A percentile compares a stretch with the other conserved stretches of the same genome.
These are phyloP conservation scores for Xylota sylvarum DNA, from an alignment of 2,888 invertebrate species.

Conservation along the genomic window DNA sequence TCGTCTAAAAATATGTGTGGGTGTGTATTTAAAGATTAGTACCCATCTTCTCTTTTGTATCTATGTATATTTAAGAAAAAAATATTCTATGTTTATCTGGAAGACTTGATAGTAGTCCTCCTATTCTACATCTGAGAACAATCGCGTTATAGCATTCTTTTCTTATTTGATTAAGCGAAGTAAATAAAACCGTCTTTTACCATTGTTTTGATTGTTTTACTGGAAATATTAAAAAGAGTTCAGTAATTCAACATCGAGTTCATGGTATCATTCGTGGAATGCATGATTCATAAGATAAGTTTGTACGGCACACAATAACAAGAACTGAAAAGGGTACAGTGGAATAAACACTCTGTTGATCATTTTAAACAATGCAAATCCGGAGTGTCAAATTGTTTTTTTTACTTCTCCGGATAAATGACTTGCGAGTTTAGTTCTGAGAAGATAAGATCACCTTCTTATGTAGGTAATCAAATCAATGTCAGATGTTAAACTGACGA, in stretches of 20 bases:
- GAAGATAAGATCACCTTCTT: not conserved
- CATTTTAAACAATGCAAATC: not conserved
- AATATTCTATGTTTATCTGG: not conserved
- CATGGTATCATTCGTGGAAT: constrained; percentile 1
- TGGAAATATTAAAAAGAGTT: not conserved
- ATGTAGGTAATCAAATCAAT: not conserved
- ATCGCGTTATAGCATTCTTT: not conserved
- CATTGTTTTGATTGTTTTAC: constrained; percentile 4
- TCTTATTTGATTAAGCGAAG: constrained; percentile 1
- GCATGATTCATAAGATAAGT: constrained; percentile 1
- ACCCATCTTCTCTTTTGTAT: not conserved
- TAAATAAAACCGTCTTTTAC: not conserved
- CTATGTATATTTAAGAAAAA: not conserved
- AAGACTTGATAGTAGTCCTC: no score
- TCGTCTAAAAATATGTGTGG: not conserved
- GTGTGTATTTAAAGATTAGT: not conserved
- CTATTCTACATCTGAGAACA: not conserved
- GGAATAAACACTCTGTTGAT: not conserved
- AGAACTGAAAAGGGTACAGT: not conserved
- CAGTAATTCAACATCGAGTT: constrained; percentile 3
- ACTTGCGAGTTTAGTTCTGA: constrained; percentile 1
- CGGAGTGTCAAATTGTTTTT: not conserved
- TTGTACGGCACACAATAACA: not conserved
- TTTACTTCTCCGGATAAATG: not conserved
- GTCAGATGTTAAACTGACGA: not conserved